These are phyloP conservation scores for Drosophila pseudotalamancana DNA, from an alignment of 2,888 invertebrate genomes.

Conservation along the genomic window DNA sequence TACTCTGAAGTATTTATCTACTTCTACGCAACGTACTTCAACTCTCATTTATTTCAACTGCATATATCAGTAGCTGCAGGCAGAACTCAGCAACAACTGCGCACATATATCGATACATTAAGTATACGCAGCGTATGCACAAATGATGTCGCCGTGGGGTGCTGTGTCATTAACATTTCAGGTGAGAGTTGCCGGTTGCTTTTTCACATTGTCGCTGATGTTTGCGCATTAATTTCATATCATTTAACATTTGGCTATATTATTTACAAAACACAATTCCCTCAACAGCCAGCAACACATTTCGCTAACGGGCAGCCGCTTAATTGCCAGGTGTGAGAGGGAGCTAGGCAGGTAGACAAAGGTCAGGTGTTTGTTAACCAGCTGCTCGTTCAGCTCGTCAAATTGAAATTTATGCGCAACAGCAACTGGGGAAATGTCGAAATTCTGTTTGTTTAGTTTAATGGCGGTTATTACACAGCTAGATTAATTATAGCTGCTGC, in stretches of 20 bases:
- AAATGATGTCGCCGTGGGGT: conserved; percentile 29
- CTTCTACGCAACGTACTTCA: too few species aligned
- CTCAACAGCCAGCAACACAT: conserved; percentile 12
- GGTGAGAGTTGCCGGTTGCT: conserved; percentile 22
- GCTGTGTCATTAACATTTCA: conserved; percentile 66
- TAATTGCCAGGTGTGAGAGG: conserved; percentile 19
- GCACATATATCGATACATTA: conserved; percentile 20
- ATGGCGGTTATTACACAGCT: conserved; percentile 67
- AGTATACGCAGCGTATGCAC: conserved; percentile 38
- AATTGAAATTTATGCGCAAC: conserved; percentile 68
- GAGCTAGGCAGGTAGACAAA: not conserved
- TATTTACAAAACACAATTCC: conserved; percentile 56
- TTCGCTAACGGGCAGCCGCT: conserved; percentile 16
- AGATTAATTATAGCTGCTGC: conserved; percentile 61
- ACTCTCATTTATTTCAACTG: too few species aligned
- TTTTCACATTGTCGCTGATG: conserved; percentile 37
- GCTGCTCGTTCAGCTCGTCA: conserved; percentile 24
- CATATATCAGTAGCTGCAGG: too few species aligned
- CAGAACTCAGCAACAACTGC: not conserved
- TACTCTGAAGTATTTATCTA: too few species aligned
- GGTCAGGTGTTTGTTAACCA: conserved; percentile 16
- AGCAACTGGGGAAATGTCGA: conserved; percentile 26
- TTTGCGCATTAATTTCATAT: conserved; percentile 72
- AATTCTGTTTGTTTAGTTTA: conserved; percentile 69
- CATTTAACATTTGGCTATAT: conserved; percentile 65